These are phyloP conservation scores for Papilio helenus DNA, from an alignment of 1,140 invertebrate genomes.

Conservation along the genomic window DNA sequence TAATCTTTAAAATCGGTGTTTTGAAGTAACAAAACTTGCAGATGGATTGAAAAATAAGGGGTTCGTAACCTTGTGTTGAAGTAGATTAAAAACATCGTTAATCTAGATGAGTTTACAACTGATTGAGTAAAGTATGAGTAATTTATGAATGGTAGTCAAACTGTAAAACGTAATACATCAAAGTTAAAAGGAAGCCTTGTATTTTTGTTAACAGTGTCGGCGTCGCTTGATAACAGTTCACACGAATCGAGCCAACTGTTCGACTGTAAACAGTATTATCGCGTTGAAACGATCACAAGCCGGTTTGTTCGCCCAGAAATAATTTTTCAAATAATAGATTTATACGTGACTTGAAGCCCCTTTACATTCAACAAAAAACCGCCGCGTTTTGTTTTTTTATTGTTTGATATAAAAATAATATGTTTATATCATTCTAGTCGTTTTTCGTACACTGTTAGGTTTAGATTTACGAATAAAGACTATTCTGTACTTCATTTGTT, in stretches of 20 bases:
- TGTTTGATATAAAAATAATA: no score
- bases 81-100: not conserved
- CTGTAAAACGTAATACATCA: not conserved
- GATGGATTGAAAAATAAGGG: no score
- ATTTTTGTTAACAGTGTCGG: conserved; percentile 10
- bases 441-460: not conserved
- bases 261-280: conserved; percentile 25
- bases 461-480: no score
- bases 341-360: not conserved
- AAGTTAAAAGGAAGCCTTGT: not conserved
- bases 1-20: no score
- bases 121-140: not conserved
- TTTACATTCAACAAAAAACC: not conserved
- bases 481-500: no score
- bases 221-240: conserved; percentile 22
- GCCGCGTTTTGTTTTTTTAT: not conserved
- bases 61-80: not conserved
- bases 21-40: no score
- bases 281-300: conserved; percentile 17
- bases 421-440: not conserved
- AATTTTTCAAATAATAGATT: conserved; percentile 25
- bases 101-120: not conserved
- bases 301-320: conserved; percentile 7
- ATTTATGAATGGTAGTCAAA: not conserved
- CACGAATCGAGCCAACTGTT: conserved; percentile 6